phyloP scores from a whole-genome alignment of 2,113 vertebrate species.

The Cyanoderma ruficeps region DNA sequence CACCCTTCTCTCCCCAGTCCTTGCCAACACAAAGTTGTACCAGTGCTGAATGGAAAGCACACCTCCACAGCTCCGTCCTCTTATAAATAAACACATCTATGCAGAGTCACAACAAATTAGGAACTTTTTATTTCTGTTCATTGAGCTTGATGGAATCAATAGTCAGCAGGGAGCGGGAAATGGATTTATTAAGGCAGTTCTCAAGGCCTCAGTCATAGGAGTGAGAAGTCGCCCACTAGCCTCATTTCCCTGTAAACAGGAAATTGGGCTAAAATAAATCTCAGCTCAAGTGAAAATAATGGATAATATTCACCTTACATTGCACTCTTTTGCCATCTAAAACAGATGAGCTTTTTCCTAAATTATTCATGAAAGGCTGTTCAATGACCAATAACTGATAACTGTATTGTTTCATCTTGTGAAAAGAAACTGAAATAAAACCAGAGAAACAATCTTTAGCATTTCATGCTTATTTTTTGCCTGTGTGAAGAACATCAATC shows the following conservation, averaged over 20 bases:
- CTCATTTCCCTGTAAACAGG: background rate
- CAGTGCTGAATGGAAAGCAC: background rate
- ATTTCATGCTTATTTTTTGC: background rate
- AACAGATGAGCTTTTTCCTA: background rate
- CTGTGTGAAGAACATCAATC: background rate
- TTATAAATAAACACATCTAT: constrained; percentile 66
- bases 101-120: constrained; percentile 65
- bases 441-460: background rate
- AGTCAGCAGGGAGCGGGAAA: constrained; percentile 8
- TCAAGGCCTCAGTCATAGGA: background rate
- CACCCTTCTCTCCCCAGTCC: background rate
- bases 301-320: background rate
- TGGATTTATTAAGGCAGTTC: constrained; percentile 33
- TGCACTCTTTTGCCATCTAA: background rate
- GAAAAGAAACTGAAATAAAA: background rate
- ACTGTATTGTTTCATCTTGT: background rate
- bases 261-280: background rate
- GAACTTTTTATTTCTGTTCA: constrained; percentile 60
- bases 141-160: constrained; percentile 63
- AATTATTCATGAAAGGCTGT: background rate
- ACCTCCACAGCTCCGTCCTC: background rate
- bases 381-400: background rate
- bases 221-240: background rate
- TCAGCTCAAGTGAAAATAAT: constrained; percentile 6
- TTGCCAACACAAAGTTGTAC: background rate